Evolutionary conservation across 2,888 invertebrate species (phyloP).

Genomic region (Crepidodera aurea): DNA sequence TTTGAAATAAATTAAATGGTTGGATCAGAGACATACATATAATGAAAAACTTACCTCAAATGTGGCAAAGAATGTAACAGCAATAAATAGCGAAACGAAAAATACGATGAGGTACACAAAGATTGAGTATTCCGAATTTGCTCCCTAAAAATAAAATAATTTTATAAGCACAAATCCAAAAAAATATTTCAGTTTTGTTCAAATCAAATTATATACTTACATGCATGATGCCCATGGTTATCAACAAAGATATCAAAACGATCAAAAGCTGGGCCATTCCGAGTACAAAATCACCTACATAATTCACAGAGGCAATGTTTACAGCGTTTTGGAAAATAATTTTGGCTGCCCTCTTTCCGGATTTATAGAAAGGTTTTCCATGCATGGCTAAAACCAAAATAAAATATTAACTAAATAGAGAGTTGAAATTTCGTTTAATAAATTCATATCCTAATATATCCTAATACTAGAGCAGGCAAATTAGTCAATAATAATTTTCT

Average conservation of each 20-base stretch:
- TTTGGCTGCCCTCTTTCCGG: slow-evolving; percentile 49
- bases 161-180: too few relatives aligned
- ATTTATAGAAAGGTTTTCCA: slow-evolving; percentile 49
- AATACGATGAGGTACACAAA: slow-evolving; percentile 33
- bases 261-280: slow-evolving; percentile 45
- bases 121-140: slow-evolving; percentile 4
- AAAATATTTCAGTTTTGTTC: too few relatives aligned
- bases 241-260: slow-evolving; percentile 38
- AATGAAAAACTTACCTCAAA: slow-evolving; percentile 43
- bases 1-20: too few relatives aligned
- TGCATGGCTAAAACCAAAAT: slow-evolving; percentile 48
- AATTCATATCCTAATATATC: too few relatives aligned
- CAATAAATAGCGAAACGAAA: slow-evolving; percentile 37
- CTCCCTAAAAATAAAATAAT: slow-evolving; percentile 23
- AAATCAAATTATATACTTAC: too few relatives aligned
- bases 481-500: too few relatives aligned
- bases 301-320: slow-evolving; percentile 47
- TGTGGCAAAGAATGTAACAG: slow-evolving; percentile 36
- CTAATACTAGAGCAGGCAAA: too few relatives aligned
- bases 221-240: slow-evolving; percentile 37
- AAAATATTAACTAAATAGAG: background rate
- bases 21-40: too few relatives aligned
- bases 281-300: slow-evolving; percentile 49
- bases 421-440: too few relatives aligned
- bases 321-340: slow-evolving; percentile 47